These are phyloP conservation scores for Stratiolaelaps scimitus DNA, from an alignment of 1,140 invertebrate genomes.

Conservation along the genomic window DNA sequence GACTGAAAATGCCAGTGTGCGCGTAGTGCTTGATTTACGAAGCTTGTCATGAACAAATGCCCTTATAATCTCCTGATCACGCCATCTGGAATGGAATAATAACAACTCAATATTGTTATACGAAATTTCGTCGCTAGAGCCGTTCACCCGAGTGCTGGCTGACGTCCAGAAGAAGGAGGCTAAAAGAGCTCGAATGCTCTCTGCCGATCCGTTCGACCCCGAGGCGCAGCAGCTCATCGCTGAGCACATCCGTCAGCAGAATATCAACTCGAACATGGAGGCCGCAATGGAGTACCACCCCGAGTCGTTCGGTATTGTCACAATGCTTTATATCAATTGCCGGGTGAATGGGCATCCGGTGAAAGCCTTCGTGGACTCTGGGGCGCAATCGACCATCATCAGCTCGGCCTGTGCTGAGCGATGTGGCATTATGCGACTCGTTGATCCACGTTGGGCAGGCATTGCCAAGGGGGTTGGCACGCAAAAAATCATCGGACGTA, in stretches of 20 bases:
- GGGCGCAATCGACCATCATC: slow-evolving; percentile 88
- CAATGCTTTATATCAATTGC: slow-evolving; percentile 94
- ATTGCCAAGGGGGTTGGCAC: slow-evolving; percentile 89
- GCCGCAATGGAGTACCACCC: slow-evolving; percentile 96
- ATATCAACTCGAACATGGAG: slow-evolving; percentile 96
- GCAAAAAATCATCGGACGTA: slow-evolving; percentile 84
- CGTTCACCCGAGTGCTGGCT: slow-evolving; percentile 63
- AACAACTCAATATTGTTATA: not conserved
- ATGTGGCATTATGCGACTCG: slow-evolving; percentile 87
- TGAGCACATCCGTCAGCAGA: slow-evolving; percentile 82
- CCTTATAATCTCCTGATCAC: too few species aligned
- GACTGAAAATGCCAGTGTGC: too few species aligned
- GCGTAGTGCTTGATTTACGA: too few species aligned
- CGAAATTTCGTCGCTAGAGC: slow-evolving; percentile 47
- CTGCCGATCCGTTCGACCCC: slow-evolving; percentile 84
- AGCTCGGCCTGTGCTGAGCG: slow-evolving; percentile 73
- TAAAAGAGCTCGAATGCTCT: slow-evolving; percentile 71
- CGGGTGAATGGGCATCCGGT: slow-evolving; percentile 88
- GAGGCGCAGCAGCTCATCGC: slow-evolving; percentile 86
- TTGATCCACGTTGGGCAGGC: slow-evolving; percentile 85
- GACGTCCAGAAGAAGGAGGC: slow-evolving; percentile 65
- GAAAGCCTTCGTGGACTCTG: slow-evolving; percentile 95
- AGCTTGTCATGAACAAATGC: too few species aligned
- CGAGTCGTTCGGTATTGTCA: slow-evolving; percentile 90
- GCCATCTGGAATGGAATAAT: too few species aligned